Percentiles rank a stretch among this genome's conserved stretches.
phyloP scores from a whole-genome alignment of 2,888 invertebrate genomes.

The Eupithecia exiguata region DNA sequence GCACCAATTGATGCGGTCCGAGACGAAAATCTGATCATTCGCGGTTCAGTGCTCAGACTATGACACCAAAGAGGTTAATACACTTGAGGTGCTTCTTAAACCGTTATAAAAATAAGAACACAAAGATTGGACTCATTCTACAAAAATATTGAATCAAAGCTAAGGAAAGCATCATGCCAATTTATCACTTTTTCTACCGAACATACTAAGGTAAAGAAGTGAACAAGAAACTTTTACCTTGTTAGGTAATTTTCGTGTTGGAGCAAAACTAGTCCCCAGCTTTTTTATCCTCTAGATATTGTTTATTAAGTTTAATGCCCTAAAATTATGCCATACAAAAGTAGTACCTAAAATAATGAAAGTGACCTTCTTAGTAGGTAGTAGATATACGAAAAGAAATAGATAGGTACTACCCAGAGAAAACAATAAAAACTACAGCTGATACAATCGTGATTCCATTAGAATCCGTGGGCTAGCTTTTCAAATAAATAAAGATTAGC shows the following conservation, averaged over 20 bases:
- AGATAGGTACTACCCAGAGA: neutral
- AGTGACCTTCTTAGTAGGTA: neutral
- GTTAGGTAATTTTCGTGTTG: no score
- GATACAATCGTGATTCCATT: slow-evolving; percentile 28
- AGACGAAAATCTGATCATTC: slow-evolving; percentile 68
- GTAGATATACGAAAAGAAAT: neutral
- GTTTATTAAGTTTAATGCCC: no score
- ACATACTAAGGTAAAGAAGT: no score
- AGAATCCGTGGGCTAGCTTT: slow-evolving; percentile 31
- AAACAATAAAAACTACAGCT: neutral
- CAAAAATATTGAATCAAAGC: neutral
- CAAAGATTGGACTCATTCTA: neutral
- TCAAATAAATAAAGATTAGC: slow-evolving; percentile 37
- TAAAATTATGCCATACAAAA: neutral
- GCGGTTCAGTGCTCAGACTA: slow-evolving; percentile 63
- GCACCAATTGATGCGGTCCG: slow-evolving; percentile 47
- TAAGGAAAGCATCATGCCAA: neutral
- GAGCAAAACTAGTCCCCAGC: no score
- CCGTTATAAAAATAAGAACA: slow-evolving; percentile 8
- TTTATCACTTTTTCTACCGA: neutral
- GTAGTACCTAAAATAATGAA: neutral
- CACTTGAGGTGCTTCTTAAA: slow-evolving; percentile 22
- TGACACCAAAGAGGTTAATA: slow-evolving; percentile 51
- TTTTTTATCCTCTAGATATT: no score
- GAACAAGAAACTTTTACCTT: no score